Percentiles rank a stretch among this genome's conserved stretches.
phyloP scores from a whole-genome alignment of 2,888 invertebrate genomes.

The Acleris emargana region DNA sequence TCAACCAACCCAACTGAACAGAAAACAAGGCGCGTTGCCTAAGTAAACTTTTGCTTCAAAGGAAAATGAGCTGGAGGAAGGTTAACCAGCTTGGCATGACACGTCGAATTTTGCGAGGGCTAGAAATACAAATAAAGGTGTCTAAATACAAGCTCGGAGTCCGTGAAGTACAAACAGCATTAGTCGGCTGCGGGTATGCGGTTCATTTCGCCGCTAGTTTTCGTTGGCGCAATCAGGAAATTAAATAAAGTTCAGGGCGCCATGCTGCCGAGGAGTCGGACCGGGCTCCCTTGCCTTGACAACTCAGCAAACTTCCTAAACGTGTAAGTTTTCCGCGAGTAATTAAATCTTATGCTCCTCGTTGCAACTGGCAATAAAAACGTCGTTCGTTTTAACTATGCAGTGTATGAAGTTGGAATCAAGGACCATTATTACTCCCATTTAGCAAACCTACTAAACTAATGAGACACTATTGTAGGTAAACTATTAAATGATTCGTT shows the following conservation, averaged over 20 bases:
- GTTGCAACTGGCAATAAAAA: slow-evolving; percentile 1
- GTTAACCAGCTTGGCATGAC: slow-evolving; percentile 9
- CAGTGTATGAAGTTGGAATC: no score
- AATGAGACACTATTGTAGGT: no score
- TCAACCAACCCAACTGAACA: no score
- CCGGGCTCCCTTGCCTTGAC: slow-evolving; percentile 13
- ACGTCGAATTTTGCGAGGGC: slow-evolving; percentile 26
- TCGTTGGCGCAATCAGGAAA: slow-evolving; percentile 67
- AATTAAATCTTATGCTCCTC: slow-evolving; percentile 2
- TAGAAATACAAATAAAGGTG: slow-evolving; percentile 53
- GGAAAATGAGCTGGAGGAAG: slow-evolving; percentile 1
- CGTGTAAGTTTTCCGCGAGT: slow-evolving; percentile 12
- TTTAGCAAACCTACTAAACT: no score
- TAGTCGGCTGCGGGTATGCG: slow-evolving; percentile 46
- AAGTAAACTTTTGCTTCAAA: slow-evolving; percentile 11
- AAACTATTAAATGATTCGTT: no score
- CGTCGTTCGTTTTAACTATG: no score
- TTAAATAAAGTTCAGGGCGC: slow-evolving; percentile 63
- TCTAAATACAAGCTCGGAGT: slow-evolving; percentile 54
- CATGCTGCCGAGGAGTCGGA: slow-evolving; percentile 38
- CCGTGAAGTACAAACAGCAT: slow-evolving; percentile 55
- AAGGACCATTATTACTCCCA: no score
- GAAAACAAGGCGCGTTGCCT: not conserved
- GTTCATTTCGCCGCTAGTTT: slow-evolving; percentile 55
- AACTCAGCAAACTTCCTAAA: slow-evolving; percentile 17